Base-by-base conservation (phyloP, 2,113 vertebrate species). In the Gobius niger region DNA sequence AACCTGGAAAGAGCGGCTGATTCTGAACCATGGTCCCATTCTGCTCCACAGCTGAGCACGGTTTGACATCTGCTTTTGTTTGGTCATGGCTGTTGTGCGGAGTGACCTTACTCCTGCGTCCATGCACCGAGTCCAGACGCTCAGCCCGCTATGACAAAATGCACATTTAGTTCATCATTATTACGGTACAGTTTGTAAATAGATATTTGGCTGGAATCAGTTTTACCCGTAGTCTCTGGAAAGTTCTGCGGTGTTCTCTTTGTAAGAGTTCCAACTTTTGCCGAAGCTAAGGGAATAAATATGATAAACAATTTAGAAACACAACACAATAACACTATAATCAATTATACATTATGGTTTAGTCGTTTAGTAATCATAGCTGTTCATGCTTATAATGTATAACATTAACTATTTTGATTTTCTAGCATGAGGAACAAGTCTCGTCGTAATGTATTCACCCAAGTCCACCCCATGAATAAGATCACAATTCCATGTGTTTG, bases 231-330 rank as follows among this genome's bases (percentile, higher is more conserved):
- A 92, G 76, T 73, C 80, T 87, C 70, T 85, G 83, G 0, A 83
- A 85, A 1, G 90, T 92, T 73, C 62, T 86, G 16, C 88, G 72
- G 56, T 92, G 92, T 56, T 91, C 90, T 47, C 49, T 85, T 67
- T 90, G 84, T 40, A 92, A 80, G 13, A 82, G 72, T 9, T 75
- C 80, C 81, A 92, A 81, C 78, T 88, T 90, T 54, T 70, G 85
- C 9, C 85, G 87, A 49, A 93, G 83, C 92, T 92, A 78, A n/a
- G 15, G 3, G 3, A 40, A 16, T 40, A 51, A 51, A 47, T 3
- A 53, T 54, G 41, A 13, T 40, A 12, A 12, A 14, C 6, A 63
- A n/a, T 61, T 61, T n/a, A n/a, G 7, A 9, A 60, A 42, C 13
- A 1, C n/a, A 13, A 42, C 7, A 42, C 10, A 24, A 40, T 12